Percentiles rank a stretch among this genome's conserved stretches.
phyloP scores from a whole-genome alignment of 2,888 invertebrate genomes.

The Ectropis crepuscularia region DNA sequence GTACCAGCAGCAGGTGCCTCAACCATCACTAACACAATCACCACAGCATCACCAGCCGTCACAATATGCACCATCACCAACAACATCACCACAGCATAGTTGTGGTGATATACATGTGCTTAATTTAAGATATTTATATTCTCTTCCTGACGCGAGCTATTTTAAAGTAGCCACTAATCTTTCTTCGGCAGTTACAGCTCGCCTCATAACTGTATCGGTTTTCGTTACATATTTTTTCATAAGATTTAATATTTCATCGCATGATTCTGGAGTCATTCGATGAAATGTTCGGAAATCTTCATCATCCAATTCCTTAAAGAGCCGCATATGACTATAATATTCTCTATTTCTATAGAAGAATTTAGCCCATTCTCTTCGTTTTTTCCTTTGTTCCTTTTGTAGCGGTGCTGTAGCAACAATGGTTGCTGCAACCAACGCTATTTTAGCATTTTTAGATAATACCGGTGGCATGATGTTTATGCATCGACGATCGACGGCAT shows the following conservation, averaged over 20 bases:
- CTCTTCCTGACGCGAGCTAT: slow-evolving; percentile 35
- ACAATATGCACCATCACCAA: background rate
- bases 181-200: slow-evolving; percentile 10
- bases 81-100: slow-evolving; percentile 5
- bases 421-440: background rate
- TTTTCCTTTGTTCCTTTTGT: background rate
- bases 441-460: background rate
- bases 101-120: slow-evolving; percentile 31
- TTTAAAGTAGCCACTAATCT: slow-evolving; percentile 34
- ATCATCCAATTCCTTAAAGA: slow-evolving; percentile 6
- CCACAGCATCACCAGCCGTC: background rate
- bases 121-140: slow-evolving; percentile 33
- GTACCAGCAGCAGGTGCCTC: background rate
- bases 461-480: background rate
- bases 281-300: slow-evolving; percentile 31
- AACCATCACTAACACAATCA: background rate
- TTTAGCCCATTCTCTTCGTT: background rate
- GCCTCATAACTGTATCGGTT: slow-evolving; percentile 33
- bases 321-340: background rate
- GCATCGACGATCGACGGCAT: too few species aligned
- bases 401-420: background rate
- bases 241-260: slow-evolving; percentile 24
- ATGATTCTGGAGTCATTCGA: slow-evolving; percentile 28
- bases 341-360: background rate
- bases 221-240: slow-evolving; percentile 30